Percentiles rank a stretch among this genome's conserved stretches.
phyloP scores from a whole-genome alignment of 2,797 vertebrate genomes.

The Aselliscus stoliczkanus region DNA sequence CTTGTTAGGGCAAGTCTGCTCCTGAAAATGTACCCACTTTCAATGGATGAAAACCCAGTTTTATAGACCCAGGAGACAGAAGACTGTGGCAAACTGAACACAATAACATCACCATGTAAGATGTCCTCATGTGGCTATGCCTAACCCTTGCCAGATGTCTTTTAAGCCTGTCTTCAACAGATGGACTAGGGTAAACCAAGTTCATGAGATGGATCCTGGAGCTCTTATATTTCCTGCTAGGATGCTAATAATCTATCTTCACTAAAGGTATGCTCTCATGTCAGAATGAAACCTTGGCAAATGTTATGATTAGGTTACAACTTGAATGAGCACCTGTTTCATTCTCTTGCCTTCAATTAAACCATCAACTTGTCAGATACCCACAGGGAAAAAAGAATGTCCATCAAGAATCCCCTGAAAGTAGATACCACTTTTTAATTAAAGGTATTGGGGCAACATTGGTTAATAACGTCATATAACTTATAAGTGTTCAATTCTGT shows the following conservation, averaged over 20 bases:
- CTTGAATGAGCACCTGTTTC: neutral
- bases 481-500: neutral
- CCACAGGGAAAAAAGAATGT: neutral
- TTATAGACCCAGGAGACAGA: neutral
- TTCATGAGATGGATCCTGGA: neutral
- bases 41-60: neutral
- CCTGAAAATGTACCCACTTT: neutral
- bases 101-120: rapidly evolving
- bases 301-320: neutral
- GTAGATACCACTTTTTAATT: neutral
- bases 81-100: neutral
- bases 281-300: neutral
- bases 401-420: neutral
- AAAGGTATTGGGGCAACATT: neutral
- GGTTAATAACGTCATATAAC: neutral
- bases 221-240: neutral
- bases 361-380: neutral
- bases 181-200: neutral
- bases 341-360: neutral
- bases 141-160: neutral
- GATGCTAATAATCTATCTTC: neutral
- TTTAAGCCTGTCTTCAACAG: neutral
- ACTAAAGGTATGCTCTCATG: neutral
- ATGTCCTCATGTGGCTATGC: neutral
- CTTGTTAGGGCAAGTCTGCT: neutral